Percentiles rank a stretch among this genome's conserved stretches.
phyloP scores from a whole-genome alignment of 2,797 vertebrate genomes.

The Hydrolagus colliei region DNA sequence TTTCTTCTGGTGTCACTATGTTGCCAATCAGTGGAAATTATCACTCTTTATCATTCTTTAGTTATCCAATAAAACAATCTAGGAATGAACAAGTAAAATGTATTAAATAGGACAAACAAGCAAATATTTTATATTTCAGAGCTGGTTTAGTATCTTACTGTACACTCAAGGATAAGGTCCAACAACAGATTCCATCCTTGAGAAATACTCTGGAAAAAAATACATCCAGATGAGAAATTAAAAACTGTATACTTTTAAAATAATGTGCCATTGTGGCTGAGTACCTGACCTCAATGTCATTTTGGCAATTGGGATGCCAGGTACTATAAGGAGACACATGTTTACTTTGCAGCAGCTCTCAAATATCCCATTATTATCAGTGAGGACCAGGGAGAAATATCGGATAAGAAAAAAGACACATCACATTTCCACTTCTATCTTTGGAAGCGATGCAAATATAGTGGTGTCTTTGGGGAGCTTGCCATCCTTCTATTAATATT shows the following conservation, averaged over 20 bases:
- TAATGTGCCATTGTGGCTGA: background rate
- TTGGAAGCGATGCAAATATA: background rate
- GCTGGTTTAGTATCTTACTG: background rate
- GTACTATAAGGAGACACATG: background rate
- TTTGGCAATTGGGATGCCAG: background rate
- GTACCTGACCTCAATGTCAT: background rate
- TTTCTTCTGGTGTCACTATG: no score
- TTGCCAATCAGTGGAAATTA: no score
- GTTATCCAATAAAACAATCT: no score
- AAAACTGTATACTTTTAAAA: background rate
- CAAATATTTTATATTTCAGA: background rate
- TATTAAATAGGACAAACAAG: background rate
- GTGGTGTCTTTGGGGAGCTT: background rate
- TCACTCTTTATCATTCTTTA: no score
- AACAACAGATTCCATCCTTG: background rate
- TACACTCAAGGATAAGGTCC: background rate
- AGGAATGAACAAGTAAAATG: background rate
- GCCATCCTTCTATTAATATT: background rate
- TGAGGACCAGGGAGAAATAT: no score
- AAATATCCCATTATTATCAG: background rate
- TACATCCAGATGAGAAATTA: background rate
- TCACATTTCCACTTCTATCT: background rate
- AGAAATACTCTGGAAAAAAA: background rate
- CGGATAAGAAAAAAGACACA: background rate
- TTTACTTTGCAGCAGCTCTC: background rate